Conservation (phyloP, 1,140 invertebrate species). For the Achroia grisella region DNA sequence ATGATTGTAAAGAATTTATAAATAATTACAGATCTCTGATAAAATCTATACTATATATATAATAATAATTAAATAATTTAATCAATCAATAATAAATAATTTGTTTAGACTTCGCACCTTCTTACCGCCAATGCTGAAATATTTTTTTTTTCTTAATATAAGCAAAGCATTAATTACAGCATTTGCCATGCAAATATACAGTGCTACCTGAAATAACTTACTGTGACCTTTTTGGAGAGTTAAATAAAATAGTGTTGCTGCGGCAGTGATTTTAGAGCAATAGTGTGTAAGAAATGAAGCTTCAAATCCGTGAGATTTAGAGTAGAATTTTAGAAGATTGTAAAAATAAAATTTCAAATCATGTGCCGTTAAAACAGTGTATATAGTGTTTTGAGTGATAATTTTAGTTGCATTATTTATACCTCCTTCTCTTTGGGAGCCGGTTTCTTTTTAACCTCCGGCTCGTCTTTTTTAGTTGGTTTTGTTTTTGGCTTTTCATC, state of each 20-base stretch:
- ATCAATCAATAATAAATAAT: background rate
- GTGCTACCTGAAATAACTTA: conserved; percentile 3
- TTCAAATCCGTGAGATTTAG: conserved; percentile 16
- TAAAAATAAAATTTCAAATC: background rate
- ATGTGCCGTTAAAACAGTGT: background rate
- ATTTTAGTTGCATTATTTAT: conserved; percentile 10
- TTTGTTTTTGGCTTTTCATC: conserved; percentile 63
- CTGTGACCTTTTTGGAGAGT: conserved; percentile 1
- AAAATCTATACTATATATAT: too few species aligned
- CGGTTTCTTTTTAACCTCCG: conserved; percentile 53
- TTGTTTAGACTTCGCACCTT: too few species aligned
- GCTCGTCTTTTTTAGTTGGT: conserved; percentile 48
- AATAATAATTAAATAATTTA: background rate
- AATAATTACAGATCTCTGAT: too few species aligned
- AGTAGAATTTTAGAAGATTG: conserved; percentile 12
- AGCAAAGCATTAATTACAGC: conserved; percentile 25
- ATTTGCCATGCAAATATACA: conserved; percentile 16
- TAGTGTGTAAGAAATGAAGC: background rate
- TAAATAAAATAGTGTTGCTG: conserved; percentile 7
- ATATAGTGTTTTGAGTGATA: too few species aligned
- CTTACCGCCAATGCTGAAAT: conserved; percentile 3
- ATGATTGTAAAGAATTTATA: too few species aligned
- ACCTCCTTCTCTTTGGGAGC: conserved; percentile 65
- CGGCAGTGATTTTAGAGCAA: conserved; percentile 11
- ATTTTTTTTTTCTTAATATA: conserved; percentile 11